phyloP scores from a whole-genome alignment of 2,888 invertebrate genomes.

The Linyphia triangularis region DNA sequence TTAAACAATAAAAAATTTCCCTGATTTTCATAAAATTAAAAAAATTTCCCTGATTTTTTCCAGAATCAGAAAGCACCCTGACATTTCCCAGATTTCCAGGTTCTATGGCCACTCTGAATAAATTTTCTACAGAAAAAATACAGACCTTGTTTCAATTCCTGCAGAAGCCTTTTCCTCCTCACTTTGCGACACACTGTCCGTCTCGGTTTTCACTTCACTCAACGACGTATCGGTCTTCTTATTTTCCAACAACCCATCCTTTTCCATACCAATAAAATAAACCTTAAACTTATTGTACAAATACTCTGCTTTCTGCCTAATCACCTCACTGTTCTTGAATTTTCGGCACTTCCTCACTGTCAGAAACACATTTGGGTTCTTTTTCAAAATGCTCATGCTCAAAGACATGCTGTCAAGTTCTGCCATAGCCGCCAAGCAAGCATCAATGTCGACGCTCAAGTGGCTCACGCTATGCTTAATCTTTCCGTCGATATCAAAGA shows the following conservation, averaged over 20 bases:
- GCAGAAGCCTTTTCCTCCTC: not conserved
- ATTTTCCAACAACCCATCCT: slow-evolving; percentile 48
- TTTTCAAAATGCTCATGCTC: slow-evolving; percentile 88
- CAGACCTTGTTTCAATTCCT: not conserved
- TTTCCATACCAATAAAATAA: slow-evolving; percentile 56
- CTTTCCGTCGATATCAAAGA: slow-evolving; percentile 50
- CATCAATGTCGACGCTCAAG: slow-evolving; percentile 83
- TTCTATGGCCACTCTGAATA: too few relatives aligned
- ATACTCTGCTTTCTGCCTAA: slow-evolving; percentile 86
- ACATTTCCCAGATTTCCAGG: too few relatives aligned
- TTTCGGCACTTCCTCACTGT: slow-evolving; percentile 83
- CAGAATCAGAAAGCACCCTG: too few relatives aligned
- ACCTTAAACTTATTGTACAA: slow-evolving; percentile 83
- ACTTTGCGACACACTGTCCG: not conserved
- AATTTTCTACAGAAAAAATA: not conserved
- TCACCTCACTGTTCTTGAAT: slow-evolving; percentile 81
- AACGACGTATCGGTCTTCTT: slow-evolving; percentile 43
- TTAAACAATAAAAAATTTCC: too few relatives aligned
- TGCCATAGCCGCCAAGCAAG: slow-evolving; percentile 86
- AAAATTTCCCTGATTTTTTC: too few relatives aligned
- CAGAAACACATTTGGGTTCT: slow-evolving; percentile 87
- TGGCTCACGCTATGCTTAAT: slow-evolving; percentile 53
- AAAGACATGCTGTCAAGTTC: slow-evolving; percentile 83
- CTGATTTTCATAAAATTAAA: too few relatives aligned
- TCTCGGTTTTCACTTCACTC: slow-evolving; percentile 27